Percentiles rank a stretch among this genome's conserved stretches.
Evolutionary conservation across 2,797 vertebrate species (phyloP).

Genomic region (Urophycis tenuis): DNA sequence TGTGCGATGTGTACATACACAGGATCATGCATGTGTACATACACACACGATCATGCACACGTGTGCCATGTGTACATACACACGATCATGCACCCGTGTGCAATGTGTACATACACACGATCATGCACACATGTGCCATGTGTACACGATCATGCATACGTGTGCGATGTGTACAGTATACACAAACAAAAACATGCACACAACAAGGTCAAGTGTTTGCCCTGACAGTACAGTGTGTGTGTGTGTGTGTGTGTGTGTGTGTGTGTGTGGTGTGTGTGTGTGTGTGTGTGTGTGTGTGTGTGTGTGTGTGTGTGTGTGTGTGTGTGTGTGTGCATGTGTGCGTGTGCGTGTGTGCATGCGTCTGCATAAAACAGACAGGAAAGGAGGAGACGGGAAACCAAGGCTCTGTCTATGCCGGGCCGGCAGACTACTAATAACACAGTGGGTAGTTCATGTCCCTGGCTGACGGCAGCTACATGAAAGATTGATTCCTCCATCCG

Average conservation of each 20-base stretch:
- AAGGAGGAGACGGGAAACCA: not conserved
- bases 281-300: constrained; percentile 4
- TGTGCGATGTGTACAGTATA: not conserved
- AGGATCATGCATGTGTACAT: no score
- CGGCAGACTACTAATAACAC: constrained; percentile 29
- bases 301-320: not conserved
- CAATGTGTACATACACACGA: no score
- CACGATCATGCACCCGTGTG: no score
- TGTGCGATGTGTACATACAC: no score
- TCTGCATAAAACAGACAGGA: not conserved
- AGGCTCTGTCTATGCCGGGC: constrained; percentile 17
- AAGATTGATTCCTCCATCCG: constrained; percentile 47
- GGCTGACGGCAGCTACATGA: constrained; percentile 48
- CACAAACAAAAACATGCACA: constrained; percentile 16
- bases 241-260: no score
- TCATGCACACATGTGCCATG: no score
- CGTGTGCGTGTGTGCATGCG: constrained; percentile 10
- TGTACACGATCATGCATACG: no score
- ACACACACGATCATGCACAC: no score
- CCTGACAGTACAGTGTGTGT: constrained; percentile 37
- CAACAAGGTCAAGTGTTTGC: constrained; percentile 25
- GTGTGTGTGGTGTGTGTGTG: not conserved
- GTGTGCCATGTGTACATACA: no score
- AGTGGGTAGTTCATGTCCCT: constrained; percentile 36
- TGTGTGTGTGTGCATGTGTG: not conserved